Evolutionary conservation across 1,140 invertebrate genomes (phyloP).

Genomic region (Drosophila ogumai): DNA sequence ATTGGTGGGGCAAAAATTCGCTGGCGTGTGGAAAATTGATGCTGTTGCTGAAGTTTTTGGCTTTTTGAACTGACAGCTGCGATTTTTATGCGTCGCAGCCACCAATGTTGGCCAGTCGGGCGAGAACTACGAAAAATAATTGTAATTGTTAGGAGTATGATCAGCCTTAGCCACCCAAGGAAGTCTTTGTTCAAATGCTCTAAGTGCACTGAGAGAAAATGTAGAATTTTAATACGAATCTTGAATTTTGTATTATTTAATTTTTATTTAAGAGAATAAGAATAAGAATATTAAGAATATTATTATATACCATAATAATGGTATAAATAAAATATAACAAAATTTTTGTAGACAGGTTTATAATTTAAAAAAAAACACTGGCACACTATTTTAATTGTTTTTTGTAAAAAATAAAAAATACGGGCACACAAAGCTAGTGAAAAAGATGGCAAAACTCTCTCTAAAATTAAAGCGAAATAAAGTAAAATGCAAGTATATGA

Average conservation of each 20-base stretch:
- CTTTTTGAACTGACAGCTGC: conserved; percentile 82
- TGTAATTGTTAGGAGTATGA: conserved; percentile 73
- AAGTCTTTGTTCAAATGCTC: neutral
- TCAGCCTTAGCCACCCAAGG: neutral
- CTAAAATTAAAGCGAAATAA: too few species aligned
- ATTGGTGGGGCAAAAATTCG: conserved; percentile 55
- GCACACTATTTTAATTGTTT: too few species aligned
- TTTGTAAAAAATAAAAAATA: too few species aligned
- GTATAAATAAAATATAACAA: too few species aligned
- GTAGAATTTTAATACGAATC: neutral
- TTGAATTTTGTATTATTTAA: neutral
- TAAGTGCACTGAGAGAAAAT: neutral
- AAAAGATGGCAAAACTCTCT: too few species aligned
- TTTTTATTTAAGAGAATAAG: too few species aligned
- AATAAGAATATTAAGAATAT: too few species aligned
- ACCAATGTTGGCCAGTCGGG: conserved; percentile 15
- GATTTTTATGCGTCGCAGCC: conserved; percentile 75
- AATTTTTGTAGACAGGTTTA: too few species aligned
- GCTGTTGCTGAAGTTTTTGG: conserved; percentile 79
- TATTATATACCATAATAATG: too few species aligned
- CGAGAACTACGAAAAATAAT: conserved; percentile 72
- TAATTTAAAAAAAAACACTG: too few species aligned
- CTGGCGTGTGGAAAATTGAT: conserved; percentile 77
- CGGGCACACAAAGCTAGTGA: too few species aligned
- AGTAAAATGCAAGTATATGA: too few species aligned